phyloP scores from a whole-genome alignment of 2,113 vertebrate species.

The Rhombomys opimus region DNA sequence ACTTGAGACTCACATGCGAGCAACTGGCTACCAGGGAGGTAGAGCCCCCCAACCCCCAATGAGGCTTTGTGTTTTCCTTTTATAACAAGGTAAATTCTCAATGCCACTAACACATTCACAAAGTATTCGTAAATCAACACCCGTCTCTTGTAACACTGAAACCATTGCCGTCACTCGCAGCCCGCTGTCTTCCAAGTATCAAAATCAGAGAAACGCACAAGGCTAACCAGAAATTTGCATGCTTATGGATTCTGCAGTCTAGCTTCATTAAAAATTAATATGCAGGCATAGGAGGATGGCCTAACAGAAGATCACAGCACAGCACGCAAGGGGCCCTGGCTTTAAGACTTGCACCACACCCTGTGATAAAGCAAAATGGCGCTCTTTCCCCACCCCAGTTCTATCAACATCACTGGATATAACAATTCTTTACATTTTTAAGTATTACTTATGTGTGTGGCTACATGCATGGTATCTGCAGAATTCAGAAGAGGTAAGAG shows the following conservation, averaged over 20 bases:
- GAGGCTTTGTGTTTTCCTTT: slow-evolving; percentile 17
- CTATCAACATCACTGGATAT: neutral
- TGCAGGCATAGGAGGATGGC: neutral
- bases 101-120: neutral
- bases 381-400: neutral
- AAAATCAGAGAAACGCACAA: neutral
- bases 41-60: neutral
- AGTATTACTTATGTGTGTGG: neutral
- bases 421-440: neutral
- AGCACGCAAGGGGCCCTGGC: neutral
- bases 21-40: neutral
- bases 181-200: neutral
- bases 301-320: no score
- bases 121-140: neutral
- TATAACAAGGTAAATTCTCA: neutral
- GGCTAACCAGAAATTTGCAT: neutral
- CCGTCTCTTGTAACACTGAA: neutral
- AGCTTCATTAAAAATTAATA: neutral
- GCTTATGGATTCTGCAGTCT: neutral
- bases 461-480: neutral
- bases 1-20: neutral
- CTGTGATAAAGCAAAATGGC: neutral
- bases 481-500: neutral
- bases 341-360: neutral
- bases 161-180: neutral